Evolutionary conservation across 2,888 invertebrate genomes (phyloP), one percentile per base, ranked within the genome.

Genomic region (Diadegma fenestrale): DNA sequence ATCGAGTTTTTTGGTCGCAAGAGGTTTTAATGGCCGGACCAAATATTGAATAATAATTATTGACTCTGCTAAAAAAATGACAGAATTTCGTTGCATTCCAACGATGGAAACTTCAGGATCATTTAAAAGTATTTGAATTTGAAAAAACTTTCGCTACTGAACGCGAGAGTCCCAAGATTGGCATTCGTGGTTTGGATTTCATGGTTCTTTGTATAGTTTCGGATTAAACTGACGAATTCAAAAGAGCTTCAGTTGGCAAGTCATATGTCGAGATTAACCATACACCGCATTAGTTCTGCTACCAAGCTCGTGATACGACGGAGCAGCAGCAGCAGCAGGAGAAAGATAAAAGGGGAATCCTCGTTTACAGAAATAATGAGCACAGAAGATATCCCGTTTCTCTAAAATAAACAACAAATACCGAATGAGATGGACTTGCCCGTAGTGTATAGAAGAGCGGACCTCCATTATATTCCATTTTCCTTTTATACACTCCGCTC

Each of bases 151-250:
- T n/a, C n/a, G n/a, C n/a, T n/a, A n/a, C n/a, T n/a, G n/a, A n/a
- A n/a, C n/a, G n/a, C n/a, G n/a, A n/a, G n/a, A n/a, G n/a, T n/a
- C n/a, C n/a, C n/a, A n/a, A n/a, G n/a, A n/a, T n/a, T n/a, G n/a
- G n/a, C n/a, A n/a, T n/a, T n/a, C n/a, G n/a, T n/a, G n/a, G n/a
- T n/a, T n/a, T n/a, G n/a, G n/a, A n/a, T n/a, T n/a, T n/a, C n/a
- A n/a, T n/a, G n/a, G n/a, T n/a, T n/a, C n/a, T 77, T 77, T 80
- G 77, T 77, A 72, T 30, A 33, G 72, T 72, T 37, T 68, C 68
- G 66, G 80, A 80, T 80, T 77, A 72, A 80, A 80, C 80, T 37
- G 66, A 68, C 68, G 77, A 77, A 80, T 54, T 54, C 84, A 66
- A 77, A 77, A 77, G 77, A 45, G 43, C 45, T 54, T 54, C 54